Base-by-base conservation (phyloP, 2,113 vertebrate genomes). In the Cephalopholis sonnerati region DNA sequence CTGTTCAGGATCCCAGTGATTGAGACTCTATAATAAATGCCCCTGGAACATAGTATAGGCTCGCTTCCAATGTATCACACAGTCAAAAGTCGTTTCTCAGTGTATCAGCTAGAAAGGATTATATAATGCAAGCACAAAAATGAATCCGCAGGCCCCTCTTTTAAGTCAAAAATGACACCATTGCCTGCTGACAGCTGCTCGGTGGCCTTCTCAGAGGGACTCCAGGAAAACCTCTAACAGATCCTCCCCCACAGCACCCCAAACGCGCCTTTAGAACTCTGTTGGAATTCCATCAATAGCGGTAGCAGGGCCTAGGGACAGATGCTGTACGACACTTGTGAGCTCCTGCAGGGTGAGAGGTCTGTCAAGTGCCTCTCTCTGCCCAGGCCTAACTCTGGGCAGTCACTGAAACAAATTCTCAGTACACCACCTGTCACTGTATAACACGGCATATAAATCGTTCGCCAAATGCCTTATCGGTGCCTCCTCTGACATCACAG, bases 361-460 rank as follows among this genome's bases (percentile, higher is more conserved):
- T 90, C 71, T 92, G 81, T 90, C 71, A 87, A 87, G 81, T 77
- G 84, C 75, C 54, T 84, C 84, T 66, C 86, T 72, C 48, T 53
- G 64, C 72, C 80, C 53, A 50, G 77, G 58, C 70, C 79, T 62
- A 18, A 70, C 62, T 70, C 81, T 84, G 79, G 82, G 83, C 85
- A 90, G 48, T 77, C 81, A 73, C 61, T 83, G 79, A 90, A 91
- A 91, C 77, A 83, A 75, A 88, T 81, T 82, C 83, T 88, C 61
- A 64, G 62, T 41, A 57, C 83, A 79, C 91, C 85, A 91, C 79
- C 84, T 91, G 88, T 85, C 88, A 58, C 36, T 53, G 41, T 73
- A 29, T 59, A 89, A 75, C 17, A 12, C 24, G 22, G 27, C 58
- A 59, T 59, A 71, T 65, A 71, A 76, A 79, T 65, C 3, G 9